Evolutionary conservation across 2,888 invertebrate genomes (phyloP), one percentile per base, ranked within the genome.

Genomic region (Morpho deidamia): DNA sequence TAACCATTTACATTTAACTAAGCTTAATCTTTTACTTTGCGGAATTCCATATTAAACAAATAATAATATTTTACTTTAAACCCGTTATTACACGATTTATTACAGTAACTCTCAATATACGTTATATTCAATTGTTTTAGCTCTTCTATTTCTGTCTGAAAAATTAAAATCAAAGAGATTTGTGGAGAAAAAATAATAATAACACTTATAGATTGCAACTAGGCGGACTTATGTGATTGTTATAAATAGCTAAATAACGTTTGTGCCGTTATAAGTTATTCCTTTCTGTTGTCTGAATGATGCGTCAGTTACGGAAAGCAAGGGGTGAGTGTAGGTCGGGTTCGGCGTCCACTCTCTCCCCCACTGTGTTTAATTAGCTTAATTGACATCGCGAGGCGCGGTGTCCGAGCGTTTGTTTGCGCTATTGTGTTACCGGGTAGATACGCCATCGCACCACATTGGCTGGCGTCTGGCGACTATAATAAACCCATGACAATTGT

Each of bases 381-480:
- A 88, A 89, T 89, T 88, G 88, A 88, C 88, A 85, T 83, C 78
- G 81, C 81, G 83, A 85, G 87, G 84, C 80, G 84, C 78, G 84
- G 79, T 85, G 87, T 86, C 86, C 87, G 77, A 83, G 76, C 84
- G 81, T 82, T 87, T 89, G 86, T 88, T 87, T 88, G 85, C 76
- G 67, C 76, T 87, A 86, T 88, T 84, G 74, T 75, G 72, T 88
- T 87, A 82, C 88, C 61, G 60, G 67, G 68, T 67, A 23, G 23
- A 23, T 23, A 69, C 68, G 66, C 60, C 70, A 69, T 58, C 70
- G 68, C 70, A 68, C 58, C 69, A 63, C 65, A 23, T 23, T 23
- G 23, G 59, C 58, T 68, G 70, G 63, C 61, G 57, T 56, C 56
- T 39, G 14, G 12, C n/a, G 11, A 12, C 42, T 8, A 42, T 14